Percentiles rank a stretch among this genome's conserved stretches.
Evolutionary conservation across 2,888 invertebrate species (phyloP).

Genomic region (Zygaena filipendulae): DNA sequence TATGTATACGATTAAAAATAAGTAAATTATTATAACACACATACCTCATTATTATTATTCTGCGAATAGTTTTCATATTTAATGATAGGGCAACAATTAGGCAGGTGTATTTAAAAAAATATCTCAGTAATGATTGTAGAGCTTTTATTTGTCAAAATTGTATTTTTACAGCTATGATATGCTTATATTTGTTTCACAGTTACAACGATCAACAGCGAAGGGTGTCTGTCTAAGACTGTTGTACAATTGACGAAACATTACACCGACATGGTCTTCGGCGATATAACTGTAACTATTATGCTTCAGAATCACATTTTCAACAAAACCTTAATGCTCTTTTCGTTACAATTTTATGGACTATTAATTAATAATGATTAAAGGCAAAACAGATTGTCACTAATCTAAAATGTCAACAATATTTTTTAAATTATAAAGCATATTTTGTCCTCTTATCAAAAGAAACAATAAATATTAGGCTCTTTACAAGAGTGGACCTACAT

Average conservation of each 20-base stretch:
- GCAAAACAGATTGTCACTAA: constrained; percentile 62
- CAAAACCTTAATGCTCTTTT: constrained; percentile 56
- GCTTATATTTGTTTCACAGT: constrained; percentile 83
- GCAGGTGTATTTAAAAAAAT: constrained; percentile 32
- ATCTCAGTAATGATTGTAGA: constrained; percentile 67
- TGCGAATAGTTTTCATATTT: too few species aligned
- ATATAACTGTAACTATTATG: constrained; percentile 43
- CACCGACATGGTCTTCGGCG: constrained; percentile 46
- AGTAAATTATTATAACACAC: too few species aligned
- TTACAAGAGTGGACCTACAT: constrained; percentile 63
- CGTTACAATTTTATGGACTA: constrained; percentile 57
- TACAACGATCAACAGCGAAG: constrained; percentile 71
- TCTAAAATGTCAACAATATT: constrained; percentile 66
- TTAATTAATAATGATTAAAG: constrained; percentile 62
- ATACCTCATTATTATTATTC: too few species aligned
- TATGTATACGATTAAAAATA: too few species aligned
- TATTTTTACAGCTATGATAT: constrained; percentile 93
- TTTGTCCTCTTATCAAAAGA: too few species aligned
- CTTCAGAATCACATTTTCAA: constrained; percentile 29
- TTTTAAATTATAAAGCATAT: too few species aligned
- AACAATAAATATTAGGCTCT: constrained; percentile 47
- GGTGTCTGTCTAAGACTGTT: constrained; percentile 45
- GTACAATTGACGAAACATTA: constrained; percentile 60
- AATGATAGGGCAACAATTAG: too few species aligned
- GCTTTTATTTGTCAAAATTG: constrained; percentile 86